Conservation (phyloP, 2,113 vertebrate species). For the Solea solea region DNA sequence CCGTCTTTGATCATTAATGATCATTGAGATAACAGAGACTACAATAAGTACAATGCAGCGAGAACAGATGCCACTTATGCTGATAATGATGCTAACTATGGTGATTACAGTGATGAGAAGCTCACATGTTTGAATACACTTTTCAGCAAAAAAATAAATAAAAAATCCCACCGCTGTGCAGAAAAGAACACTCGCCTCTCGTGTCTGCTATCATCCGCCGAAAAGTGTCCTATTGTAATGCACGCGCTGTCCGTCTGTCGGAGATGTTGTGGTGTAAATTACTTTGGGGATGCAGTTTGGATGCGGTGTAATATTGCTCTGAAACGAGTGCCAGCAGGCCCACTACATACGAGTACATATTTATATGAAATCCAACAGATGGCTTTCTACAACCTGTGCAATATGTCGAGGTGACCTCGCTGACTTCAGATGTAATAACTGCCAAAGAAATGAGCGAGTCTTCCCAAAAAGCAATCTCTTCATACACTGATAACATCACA, state of each 20-base stretch:
- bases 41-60: slow-evolving; percentile 8
- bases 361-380: slow-evolving; percentile 70
- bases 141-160: slow-evolving; percentile 3
- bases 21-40: not conserved
- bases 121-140: slow-evolving; percentile 4
- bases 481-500: slow-evolving; percentile 58
- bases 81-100: slow-evolving; percentile 18
- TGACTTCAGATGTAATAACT: slow-evolving; percentile 74
- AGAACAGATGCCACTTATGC: slow-evolving; percentile 18
- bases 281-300: slow-evolving; percentile 58
- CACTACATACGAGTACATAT: slow-evolving; percentile 1
- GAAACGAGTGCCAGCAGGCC: slow-evolving; percentile 49
- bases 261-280: slow-evolving; percentile 53
- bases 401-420: slow-evolving; percentile 69
- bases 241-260: slow-evolving; percentile 22
- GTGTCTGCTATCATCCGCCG: not conserved
- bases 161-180: slow-evolving; percentile 6
- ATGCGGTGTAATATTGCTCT: slow-evolving; percentile 59
- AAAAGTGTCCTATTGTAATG: slow-evolving; percentile 35
- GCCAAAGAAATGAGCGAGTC: slow-evolving; percentile 60
- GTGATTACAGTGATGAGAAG: slow-evolving; percentile 20
- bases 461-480: slow-evolving; percentile 67
- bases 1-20: not conserved
- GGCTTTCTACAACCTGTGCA: slow-evolving; percentile 69
- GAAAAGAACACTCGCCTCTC: slow-evolving; percentile 2